Evolutionary conservation across 2,797 vertebrate species (phyloP), one percentile per base, ranked within the genome.

Genomic region (Sebastes steindachneri): DNA sequence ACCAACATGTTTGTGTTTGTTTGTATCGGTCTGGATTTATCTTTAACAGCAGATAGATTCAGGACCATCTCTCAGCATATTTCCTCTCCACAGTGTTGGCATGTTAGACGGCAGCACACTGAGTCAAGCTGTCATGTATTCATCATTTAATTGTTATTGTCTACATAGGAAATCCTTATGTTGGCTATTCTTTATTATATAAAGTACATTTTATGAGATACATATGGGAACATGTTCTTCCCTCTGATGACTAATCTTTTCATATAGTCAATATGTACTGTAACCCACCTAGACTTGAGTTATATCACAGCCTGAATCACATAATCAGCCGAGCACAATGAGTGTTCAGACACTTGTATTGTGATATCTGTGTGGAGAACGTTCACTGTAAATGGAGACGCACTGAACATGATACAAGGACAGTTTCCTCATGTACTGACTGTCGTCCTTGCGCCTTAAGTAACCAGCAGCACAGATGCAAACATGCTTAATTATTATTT

Each of bases 101-200:
- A 57, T 71, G 65, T 84, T 73, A 2, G 65, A 48, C 29, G 45
- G 33, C 54, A 58, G 12, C 79, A 83, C 35, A 71, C 33, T 19
- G 75, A 73, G 74, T 54, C 60, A 68, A 76, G 69, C 75, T 80
- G 72, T 15, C 64, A 9, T 21, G 51, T 77, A 66, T 69, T 75
- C 45, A 26, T 68, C 14, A 26, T 66, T 70, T 77, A 51, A 53
- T 57, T 69, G 33, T 37, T 19, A n/a, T 21, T 58, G 1, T 31
- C 33, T 10, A 1, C 41, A 19, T 15, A 68, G 10, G 25, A 21
- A 35, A 55, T 10, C 19, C 4, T 15, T 19, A 41, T 48, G 3
- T 68, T 41, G 2, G 15, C 7, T 17, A 19, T 41, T 1, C 15
- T 17, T 45, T 8, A 28, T 21, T 35, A 19, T n/a, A 25, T 14